Evolutionary conservation across 2,888 invertebrate genomes (phyloP), one percentile per base, ranked within the genome.

Genomic region (Agrotis clavis): DNA sequence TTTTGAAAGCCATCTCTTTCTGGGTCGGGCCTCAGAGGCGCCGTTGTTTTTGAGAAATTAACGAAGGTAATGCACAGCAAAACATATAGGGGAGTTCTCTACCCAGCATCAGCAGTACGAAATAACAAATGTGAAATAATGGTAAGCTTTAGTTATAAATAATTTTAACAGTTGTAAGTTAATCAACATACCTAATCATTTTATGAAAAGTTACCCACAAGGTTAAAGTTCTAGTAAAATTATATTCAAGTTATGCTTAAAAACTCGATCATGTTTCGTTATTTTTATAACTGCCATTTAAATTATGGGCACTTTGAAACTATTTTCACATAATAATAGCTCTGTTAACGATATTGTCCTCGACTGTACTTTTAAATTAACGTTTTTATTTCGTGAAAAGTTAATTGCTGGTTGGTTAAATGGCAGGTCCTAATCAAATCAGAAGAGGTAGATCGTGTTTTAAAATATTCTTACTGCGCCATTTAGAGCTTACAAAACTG

Each of bases 371-470:
- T 62, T 61, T 41, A 62, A 71, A 69, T 78, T 56, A 76, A 56
- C 65, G 41, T 77, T 78, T 77, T 77, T 77, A 72, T 78, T 77
- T 77, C 63, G 48, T 78, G 50, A 72, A 59, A 78, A 67, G 67
- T 78, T 78, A 77, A 77, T 77, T 72, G 48, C 63, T 45, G 67
- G 67, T 54, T 72, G 53, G 53, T 71, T 71, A 59, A 76, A 71
- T 62, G 71, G 64, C 48, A 21, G 35, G 35, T 57, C 41, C 57
- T 74, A 74, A 74, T 77, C 51, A 77, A 74, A 62, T 74, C 51
- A 48, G 57, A 62, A 69, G 62, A 77, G 51, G 57, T 48, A 30
- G 77, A 60, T 77, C 59, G 71, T 64, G 63, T 45, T 30, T 54
- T 45, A 19, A 19, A 53, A 74, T 70, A 48, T 25, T 19, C 19